Evolutionary conservation across 2,113 vertebrate species (phyloP), one percentile per base, ranked within the genome.

Genomic region (Archilochus colubris): DNA sequence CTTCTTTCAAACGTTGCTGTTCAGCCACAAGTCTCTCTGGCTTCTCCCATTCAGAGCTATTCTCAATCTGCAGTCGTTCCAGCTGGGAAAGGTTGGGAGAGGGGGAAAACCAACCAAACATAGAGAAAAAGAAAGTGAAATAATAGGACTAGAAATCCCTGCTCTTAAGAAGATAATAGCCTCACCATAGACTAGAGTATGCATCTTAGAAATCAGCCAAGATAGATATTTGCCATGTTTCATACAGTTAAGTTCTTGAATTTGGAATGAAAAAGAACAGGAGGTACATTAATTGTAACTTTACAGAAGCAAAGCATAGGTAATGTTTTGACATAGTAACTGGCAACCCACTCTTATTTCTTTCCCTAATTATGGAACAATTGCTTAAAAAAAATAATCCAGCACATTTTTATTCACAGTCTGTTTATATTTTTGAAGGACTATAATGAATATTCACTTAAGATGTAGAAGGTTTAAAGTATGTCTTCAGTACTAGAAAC

Each of bases 1-100:
- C 96, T 88, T 94, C 96, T 76, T 97, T 94, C 84, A 95, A 48
- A 43, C 18, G 66, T 88, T 92, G 89, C 21, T 96, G 97, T 89
- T 94, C 93, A 55, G 51, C 81, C 91, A 96, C 96, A 50, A 79
- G 55, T 44, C 0, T 81, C 58, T 93, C 87, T 78, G 28, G 96
- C 57, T 94, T 92, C 91, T 51, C 48, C 95, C 95, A 92, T 14
- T 95, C 91, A 23, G 78, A 79, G 1, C 24, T 62, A 51, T 93
- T 94, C 85, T 96, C 86, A 22, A 62, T 77, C 46, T 89, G 87
- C n/a, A 86, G 9, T 91, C 67, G 95, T 83, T 97, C 93, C 25
- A 95, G 20, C 96, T 98, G 72, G 77, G 82, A 85, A 93, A 13
- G 25, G 11, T 70, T 53, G 25, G 12, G 2, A 7, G 44, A 3